Conservation (phyloP, 2,888 invertebrate genomes). For the Nineta flava region DNA sequence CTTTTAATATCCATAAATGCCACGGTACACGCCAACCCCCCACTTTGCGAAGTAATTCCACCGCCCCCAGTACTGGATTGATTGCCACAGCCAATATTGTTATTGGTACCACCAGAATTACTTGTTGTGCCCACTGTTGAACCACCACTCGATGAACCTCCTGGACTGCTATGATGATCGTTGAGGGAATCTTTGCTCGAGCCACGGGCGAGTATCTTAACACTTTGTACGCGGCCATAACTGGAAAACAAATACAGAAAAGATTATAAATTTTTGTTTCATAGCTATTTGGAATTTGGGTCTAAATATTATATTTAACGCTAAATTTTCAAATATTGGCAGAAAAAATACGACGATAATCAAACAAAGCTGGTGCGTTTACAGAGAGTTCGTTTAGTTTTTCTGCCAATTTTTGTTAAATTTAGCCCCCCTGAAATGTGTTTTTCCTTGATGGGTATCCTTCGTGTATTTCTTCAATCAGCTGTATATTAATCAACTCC, state of each 20-base stretch:
- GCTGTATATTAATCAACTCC: neutral
- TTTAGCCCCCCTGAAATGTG: neutral
- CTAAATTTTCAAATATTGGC: no score
- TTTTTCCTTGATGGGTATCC: no score
- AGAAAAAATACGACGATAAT: no score
- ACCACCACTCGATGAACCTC: constrained; percentile 68
- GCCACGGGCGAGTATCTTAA: constrained; percentile 68
- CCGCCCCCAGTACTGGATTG: constrained; percentile 31
- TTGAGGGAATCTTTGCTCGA: constrained; percentile 16
- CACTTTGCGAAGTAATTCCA: constrained; percentile 35
- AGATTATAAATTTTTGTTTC: no score
- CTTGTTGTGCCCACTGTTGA: constrained; percentile 93
- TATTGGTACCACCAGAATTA: constrained; percentile 44
- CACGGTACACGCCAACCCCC: constrained; percentile 70
- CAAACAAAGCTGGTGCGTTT: no score
- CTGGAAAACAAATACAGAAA: constrained; percentile 37
- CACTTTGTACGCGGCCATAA: constrained; percentile 96
- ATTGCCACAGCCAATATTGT: constrained; percentile 11
- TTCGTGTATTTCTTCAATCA: neutral
- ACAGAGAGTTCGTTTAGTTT: no score
- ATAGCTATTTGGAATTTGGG: no score
- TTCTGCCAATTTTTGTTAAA: no score
- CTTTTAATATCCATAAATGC: constrained; percentile 96
- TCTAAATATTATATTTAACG: no score
- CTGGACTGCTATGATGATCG: constrained; percentile 53